Conservation (phyloP, 1,140 invertebrate species). For the Ctenoplectra terminalis region DNA sequence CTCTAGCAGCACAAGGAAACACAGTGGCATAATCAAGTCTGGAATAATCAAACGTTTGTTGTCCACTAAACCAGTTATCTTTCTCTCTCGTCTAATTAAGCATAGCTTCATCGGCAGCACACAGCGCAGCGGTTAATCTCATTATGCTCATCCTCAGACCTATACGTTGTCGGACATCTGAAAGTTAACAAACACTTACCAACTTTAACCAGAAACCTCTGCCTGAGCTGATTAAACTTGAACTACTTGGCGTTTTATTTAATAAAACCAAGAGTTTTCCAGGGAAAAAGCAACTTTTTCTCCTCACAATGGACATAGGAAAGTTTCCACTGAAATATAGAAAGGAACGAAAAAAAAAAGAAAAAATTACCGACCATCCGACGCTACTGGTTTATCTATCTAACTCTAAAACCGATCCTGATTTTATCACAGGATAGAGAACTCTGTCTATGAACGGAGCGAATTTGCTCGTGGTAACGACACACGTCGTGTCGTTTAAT, state of each 20-base stretch:
- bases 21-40: too few species aligned
- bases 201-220: too few species aligned
- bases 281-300: background rate
- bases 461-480: background rate
- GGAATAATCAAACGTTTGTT: too few species aligned
- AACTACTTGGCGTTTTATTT: background rate
- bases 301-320: background rate
- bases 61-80: background rate
- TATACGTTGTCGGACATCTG: background rate
- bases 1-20: too few species aligned
- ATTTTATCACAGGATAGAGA: too few species aligned
- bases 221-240: background rate
- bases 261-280: background rate
- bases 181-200: constrained; percentile 8
- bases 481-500: constrained; percentile 20
- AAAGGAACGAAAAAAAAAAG: background rate
- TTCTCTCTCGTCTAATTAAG: background rate
- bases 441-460: background rate
- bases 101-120: background rate
- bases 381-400: background rate
- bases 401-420: background rate
- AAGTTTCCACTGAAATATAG: background rate
- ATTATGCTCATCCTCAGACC: background rate
- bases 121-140: background rate
- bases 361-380: too few species aligned